Conservation (phyloP, 2,797 vertebrate genomes). For the Accipiter superciliosus region DNA sequence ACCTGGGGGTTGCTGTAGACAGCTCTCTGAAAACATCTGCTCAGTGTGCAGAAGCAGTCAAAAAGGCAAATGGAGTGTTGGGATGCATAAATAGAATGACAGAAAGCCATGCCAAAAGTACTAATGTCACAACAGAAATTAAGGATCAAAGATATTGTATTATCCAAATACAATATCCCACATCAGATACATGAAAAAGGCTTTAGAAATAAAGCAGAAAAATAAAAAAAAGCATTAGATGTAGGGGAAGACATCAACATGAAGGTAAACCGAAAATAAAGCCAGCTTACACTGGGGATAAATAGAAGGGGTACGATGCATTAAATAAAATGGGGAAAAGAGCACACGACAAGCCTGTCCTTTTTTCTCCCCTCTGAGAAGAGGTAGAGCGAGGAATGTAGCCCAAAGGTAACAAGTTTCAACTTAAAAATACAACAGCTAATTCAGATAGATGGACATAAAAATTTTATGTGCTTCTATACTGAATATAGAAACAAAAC, state of each 20-base stretch:
- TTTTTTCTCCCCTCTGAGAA: not conserved
- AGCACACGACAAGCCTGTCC: not conserved
- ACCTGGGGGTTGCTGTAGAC: conserved; percentile 28
- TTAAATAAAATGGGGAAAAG: not conserved
- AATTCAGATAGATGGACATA: not conserved
- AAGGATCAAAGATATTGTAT: not conserved
- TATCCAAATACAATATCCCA: not conserved
- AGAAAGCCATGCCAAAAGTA: not conserved
- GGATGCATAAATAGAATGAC: not conserved
- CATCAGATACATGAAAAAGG: not conserved
- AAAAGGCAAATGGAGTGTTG: not conserved
- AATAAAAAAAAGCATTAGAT: not conserved
- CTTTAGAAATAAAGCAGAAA: not conserved
- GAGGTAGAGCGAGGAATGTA: not conserved
- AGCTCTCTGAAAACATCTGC: conserved; percentile 57
- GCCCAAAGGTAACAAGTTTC: not conserved
- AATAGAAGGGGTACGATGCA: not conserved
- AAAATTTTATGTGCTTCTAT: not conserved
- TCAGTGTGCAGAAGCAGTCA: not conserved
- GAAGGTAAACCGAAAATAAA: not conserved
- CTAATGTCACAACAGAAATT: not conserved
- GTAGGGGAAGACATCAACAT: not conserved
- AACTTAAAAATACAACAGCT: not conserved
- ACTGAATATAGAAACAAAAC: not conserved
- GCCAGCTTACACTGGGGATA: not conserved